Percentiles rank a stretch among this genome's conserved stretches.
phyloP scores from a whole-genome alignment of 2,797 vertebrate genomes.

The Nannoperca obscura region DNA sequence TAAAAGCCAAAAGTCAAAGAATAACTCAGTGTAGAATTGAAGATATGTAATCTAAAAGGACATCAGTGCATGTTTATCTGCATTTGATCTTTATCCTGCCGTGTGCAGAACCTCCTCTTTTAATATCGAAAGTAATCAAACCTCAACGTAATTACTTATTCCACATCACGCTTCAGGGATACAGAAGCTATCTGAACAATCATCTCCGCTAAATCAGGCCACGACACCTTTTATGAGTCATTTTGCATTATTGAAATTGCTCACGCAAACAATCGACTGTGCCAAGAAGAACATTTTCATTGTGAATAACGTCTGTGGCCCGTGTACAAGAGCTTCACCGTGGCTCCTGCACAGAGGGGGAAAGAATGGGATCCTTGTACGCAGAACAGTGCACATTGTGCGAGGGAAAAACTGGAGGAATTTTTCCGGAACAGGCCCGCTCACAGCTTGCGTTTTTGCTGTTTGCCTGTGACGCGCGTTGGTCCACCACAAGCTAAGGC shows the following conservation, averaged over 20 bases:
- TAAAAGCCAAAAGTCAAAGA: background rate
- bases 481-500: conserved; percentile 77
- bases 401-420: conserved; percentile 70
- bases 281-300: conserved; percentile 76
- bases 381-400: conserved; percentile 79
- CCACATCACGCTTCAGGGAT: conserved; percentile 57
- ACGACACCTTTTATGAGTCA: conserved; percentile 64
- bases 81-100: background rate
- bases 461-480: conserved; percentile 74
- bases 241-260: conserved; percentile 57
- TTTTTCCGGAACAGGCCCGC: conserved; percentile 80
- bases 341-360: conserved; percentile 21
- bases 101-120: conserved; percentile 9
- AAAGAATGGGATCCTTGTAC: conserved; percentile 74
- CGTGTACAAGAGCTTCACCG: conserved; percentile 44
- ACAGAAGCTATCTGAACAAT: conserved; percentile 58
- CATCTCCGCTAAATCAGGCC: conserved; percentile 52
- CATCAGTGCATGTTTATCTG: conserved; percentile 12
- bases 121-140: conserved; percentile 45
- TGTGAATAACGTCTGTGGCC: conserved; percentile 62
- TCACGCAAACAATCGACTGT: conserved; percentile 54
- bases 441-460: conserved; percentile 84
- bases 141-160: conserved; percentile 30
- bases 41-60: conserved; percentile 1
- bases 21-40: background rate